Base-by-base conservation (phyloP, 2,797 vertebrate species). In the Gymnoscopelus braueri region DNA sequence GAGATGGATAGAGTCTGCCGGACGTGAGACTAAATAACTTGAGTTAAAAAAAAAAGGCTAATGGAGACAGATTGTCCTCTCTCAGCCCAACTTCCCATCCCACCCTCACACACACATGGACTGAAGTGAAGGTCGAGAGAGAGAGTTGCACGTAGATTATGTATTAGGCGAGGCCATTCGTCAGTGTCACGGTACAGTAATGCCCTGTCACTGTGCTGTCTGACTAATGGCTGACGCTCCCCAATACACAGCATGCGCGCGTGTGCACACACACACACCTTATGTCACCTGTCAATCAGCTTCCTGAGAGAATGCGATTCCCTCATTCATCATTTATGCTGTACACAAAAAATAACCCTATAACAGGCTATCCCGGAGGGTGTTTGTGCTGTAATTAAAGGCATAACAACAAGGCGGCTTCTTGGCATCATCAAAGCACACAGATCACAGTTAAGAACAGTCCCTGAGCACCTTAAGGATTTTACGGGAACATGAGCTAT, bases 271-370 rank as follows among this genome's bases (percentile, higher is more conserved):
- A 44, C 54, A 52, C 15, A 3, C 39, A 32, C 69, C 61, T 84
- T 82, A 77, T 89, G 84, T 84, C 89, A 87, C 79, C 77, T 84
- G 86, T 84, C 89, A 87, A 64, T 88, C 87, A 88, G 73, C 62
- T 58, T 72, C 57, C 72, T 11, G 14, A 63, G 2, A 65, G 58
- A 72, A 61, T 77, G 71, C 62, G 2, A 63, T 77, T 74, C 59
- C 60, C 52, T 19, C 15, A 54, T 53, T 53, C 51, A 53, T 53
- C 51, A 4, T 67, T 85, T 79, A 48, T 78, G 75, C 80, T 15
- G 10, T 23, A 23, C 15, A 44, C 39, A 44, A 44, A 44, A 44
- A 9, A 60, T 24, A 44, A 26, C 48, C 54, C 51, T 50, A 19
- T 19, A 55, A 58, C 32, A 52, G 55, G 69, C 39, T n/a, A 2